Percentiles rank a stretch among this genome's conserved stretches.
phyloP scores from a whole-genome alignment of 2,113 vertebrate genomes.

The Syngnathoides biaculeatus region DNA sequence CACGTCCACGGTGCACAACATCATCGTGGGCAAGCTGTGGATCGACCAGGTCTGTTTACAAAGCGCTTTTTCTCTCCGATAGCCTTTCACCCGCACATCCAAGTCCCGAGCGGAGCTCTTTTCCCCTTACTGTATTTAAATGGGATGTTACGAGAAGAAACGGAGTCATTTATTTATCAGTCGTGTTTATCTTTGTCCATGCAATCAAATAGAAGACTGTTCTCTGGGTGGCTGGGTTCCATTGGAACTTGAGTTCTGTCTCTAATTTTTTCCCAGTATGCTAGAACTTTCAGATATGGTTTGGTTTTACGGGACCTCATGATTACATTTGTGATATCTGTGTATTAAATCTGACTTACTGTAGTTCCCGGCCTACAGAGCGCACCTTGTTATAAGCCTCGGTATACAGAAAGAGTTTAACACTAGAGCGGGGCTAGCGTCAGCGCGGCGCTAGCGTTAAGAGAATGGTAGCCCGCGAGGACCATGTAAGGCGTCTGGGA shows the following conservation, averaged over 20 bases:
- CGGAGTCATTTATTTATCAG: slow-evolving; percentile 37
- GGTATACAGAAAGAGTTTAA: too few species aligned
- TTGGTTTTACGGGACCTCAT: not conserved
- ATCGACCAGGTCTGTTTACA: slow-evolving; percentile 88
- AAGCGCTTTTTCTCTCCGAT: not conserved
- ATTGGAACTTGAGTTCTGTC: slow-evolving; percentile 3
- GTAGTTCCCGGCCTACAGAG: too few species aligned
- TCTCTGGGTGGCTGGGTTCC: slow-evolving; percentile 36
- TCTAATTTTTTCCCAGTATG: not conserved
- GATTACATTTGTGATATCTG: not conserved
- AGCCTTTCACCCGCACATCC: not conserved
- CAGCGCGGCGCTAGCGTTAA: too few species aligned
- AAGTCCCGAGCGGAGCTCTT: not conserved
- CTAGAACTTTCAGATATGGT: too few species aligned
- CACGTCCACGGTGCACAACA: slow-evolving; percentile 98
- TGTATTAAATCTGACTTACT: not conserved
- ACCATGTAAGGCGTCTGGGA: too few species aligned
- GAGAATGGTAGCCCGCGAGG: too few species aligned
- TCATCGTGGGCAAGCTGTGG: slow-evolving; percentile 98
- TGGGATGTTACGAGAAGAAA: slow-evolving; percentile 12
- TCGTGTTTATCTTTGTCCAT: slow-evolving; percentile 52
- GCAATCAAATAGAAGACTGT: slow-evolving; percentile 35
- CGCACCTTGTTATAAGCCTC: too few species aligned
- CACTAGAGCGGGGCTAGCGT: too few species aligned
- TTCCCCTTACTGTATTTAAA: not conserved